phyloP scores from a whole-genome alignment of 2,888 invertebrate genomes.

The Drosophila nr. perissopoda region DNA sequence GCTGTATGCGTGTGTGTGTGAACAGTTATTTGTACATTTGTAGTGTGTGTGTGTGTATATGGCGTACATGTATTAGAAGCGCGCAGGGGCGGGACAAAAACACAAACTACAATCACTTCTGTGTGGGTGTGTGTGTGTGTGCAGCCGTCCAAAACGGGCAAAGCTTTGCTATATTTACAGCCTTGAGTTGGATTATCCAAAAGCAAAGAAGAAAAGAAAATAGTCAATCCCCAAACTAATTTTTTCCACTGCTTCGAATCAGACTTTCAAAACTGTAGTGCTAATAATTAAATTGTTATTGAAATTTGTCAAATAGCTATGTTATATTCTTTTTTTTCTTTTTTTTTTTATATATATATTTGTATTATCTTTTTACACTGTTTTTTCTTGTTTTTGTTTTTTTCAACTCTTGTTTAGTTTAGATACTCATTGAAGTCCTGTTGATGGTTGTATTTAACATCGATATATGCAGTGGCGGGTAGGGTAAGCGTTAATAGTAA shows the following conservation, averaged over 20 bases:
- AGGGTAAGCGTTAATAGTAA: constrained; percentile 82
- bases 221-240: constrained; percentile 1
- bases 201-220: background rate
- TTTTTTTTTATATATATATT: constrained; percentile 12
- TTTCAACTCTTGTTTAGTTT: constrained; percentile 73
- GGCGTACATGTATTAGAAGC: constrained; percentile 37
- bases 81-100: constrained; percentile 47
- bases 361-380: constrained; percentile 30
- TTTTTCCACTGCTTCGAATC: background rate
- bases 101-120: constrained; percentile 44
- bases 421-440: constrained; percentile 86
- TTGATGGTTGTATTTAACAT: constrained; percentile 74
- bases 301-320: constrained; percentile 5
- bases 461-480: constrained; percentile 81
- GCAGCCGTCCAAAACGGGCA: constrained; percentile 27
- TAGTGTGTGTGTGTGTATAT: constrained; percentile 15
- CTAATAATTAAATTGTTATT: constrained; percentile 3
- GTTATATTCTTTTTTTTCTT: background rate
- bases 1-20: constrained; percentile 25
- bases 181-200: constrained; percentile 21
- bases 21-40: constrained; percentile 33
- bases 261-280: constrained; percentile 18
- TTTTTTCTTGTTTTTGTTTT: constrained; percentile 22
- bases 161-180: constrained; percentile 60
- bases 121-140: constrained; percentile 8